phyloP scores from a whole-genome alignment of 2,113 vertebrate species.

The Myrmecobius fasciatus region DNA sequence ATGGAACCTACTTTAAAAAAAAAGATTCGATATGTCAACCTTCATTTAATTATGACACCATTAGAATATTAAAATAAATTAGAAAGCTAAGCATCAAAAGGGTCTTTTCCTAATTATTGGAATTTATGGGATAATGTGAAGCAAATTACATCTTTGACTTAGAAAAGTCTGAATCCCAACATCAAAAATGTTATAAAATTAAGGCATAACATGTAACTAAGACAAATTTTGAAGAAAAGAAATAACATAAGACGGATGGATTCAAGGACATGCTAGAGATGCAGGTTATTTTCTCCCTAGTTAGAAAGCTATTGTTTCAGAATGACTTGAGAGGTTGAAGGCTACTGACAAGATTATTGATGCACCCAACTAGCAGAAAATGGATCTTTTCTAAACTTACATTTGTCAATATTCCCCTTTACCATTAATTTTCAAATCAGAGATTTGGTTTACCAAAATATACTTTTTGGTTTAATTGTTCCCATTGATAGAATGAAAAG shows the following conservation, averaged over 20 bases:
- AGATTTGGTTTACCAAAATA: neutral
- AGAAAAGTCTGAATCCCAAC: conserved; percentile 4
- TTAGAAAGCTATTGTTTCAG: neutral
- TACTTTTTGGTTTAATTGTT: neutral
- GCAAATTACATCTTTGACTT: neutral
- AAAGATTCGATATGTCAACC: conserved; percentile 28
- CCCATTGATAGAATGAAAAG: neutral
- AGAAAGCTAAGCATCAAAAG: neutral
- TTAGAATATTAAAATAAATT: conserved; percentile 24
- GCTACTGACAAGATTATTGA: neutral
- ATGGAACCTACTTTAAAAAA: conserved; percentile 30
- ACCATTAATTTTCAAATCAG: neutral
- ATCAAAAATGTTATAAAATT: conserved; percentile 7
- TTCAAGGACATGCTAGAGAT: neutral
- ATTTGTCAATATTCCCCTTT: conserved; percentile 12
- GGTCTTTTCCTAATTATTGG: conserved; percentile 30
- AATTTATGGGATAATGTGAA: neutral
- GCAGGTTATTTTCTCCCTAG: neutral
- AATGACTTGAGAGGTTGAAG: neutral
- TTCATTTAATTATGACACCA: conserved; percentile 27
- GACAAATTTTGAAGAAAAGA: neutral
- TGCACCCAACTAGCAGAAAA: neutral
- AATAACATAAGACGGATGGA: neutral
- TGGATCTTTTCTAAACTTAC: neutral
- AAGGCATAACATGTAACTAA: conserved; percentile 24